Evolutionary conservation across 2,888 invertebrate genomes (phyloP), one percentile per base, ranked within the genome.

Genomic region (Rhagophthalmus giganteus): DNA sequence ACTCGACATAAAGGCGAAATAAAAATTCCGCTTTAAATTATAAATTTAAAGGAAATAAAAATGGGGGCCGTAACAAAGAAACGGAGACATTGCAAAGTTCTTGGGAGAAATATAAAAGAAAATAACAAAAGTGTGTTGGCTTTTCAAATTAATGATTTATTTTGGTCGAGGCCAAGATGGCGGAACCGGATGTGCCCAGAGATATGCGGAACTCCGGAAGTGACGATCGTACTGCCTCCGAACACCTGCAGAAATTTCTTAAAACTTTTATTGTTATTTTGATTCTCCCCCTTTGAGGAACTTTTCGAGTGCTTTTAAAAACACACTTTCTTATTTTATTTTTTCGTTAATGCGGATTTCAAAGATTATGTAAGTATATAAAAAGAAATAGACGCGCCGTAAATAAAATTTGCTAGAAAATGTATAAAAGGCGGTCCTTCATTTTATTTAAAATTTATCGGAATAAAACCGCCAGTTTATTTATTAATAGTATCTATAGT

Each of bases 61-160:
- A 57, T 50, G 46, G 49, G 46, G 39, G 41, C 31, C 42, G 27
- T 34, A 45, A 55, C 54, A 58, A 59, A 55, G 51, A 40, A 61
- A 42, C 58, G 58, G 58, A 57, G 58, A 60, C 60, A 56, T 54
- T 59, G 46, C 47, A 58, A 60, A 60, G 60, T 60, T 60, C 58
- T 55, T 56, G 54, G 46, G 37, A 52, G 50, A 57, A 56, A 51
- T 47, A 57, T 41, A 48, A 54, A 47, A 49, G 55, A 45, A 51
- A 55, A 54, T 55, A 54, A 58, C 49, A 52, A 50, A 50, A 54
- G 62, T 61, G 61, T 65, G 56, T 54, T 50, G 44, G 61, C 65
- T 64, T 67, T 64, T 64, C 57, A 66, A 63, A 66, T 66, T 66
- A 68, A 67, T 67, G 68, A 68, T 68, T 68, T 68, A 67, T 68